A percentile compares a stretch with the other conserved stretches of the same genome.
Conservation (phyloP, 2,888 invertebrate species). For the Coenonympha arcania region DNA sequence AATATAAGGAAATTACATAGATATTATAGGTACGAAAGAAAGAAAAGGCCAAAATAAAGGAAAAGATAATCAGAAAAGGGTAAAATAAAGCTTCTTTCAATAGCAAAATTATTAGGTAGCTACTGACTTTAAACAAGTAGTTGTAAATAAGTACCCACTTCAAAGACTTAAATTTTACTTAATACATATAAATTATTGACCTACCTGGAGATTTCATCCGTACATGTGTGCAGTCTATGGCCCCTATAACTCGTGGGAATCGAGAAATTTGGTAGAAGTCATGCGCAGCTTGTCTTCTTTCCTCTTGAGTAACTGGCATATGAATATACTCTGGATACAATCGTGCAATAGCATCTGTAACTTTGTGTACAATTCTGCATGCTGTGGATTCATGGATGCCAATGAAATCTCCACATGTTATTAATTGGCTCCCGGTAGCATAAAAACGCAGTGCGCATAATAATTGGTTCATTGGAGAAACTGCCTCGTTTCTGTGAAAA, state of each 20-base stretch:
- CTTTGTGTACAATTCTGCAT: conserved; percentile 17
- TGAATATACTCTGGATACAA: conserved; percentile 9
- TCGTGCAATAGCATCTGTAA: conserved; percentile 17
- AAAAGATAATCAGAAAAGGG: too few species aligned
- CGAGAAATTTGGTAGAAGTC: conserved; percentile 21
- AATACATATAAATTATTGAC: too few species aligned
- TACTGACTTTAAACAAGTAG: too few species aligned
- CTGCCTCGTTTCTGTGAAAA: too few species aligned
- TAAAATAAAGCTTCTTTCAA: too few species aligned
- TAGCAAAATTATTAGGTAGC: too few species aligned
- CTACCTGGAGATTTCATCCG: background rate
- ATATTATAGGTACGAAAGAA: too few species aligned
- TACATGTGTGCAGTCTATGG: conserved; percentile 21
- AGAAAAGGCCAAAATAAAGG: too few species aligned
- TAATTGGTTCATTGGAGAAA: background rate
- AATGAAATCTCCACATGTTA: conserved; percentile 16
- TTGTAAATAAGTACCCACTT: too few species aligned
- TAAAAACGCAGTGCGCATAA: background rate
- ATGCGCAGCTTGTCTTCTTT: conserved; percentile 12
- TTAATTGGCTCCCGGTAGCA: background rate
- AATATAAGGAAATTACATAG: too few species aligned
- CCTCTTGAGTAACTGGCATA: conserved; percentile 15
- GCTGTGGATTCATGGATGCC: conserved; percentile 17
- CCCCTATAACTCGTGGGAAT: conserved; percentile 21
- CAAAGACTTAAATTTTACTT: too few species aligned